phyloP scores from a whole-genome alignment of 2,113 vertebrate species.

The Apeltes quadracus region DNA sequence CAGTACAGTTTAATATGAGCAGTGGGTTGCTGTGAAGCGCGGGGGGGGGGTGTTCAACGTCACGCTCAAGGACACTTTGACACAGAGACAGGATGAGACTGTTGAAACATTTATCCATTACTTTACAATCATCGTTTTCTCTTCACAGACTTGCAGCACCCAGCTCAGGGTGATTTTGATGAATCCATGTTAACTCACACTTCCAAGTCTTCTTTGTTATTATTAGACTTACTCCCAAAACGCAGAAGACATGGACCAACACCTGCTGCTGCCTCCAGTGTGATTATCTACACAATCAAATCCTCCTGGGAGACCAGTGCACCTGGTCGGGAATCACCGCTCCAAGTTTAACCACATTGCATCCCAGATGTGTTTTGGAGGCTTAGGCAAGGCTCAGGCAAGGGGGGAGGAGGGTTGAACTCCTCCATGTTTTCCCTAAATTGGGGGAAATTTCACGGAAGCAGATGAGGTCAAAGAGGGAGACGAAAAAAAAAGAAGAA shows the following conservation, averaged over 20 bases:
- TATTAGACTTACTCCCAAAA: not conserved
- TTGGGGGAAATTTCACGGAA: slow-evolving; percentile 28
- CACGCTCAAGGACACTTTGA: not conserved
- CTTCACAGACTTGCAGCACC: not conserved
- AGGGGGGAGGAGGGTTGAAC: not conserved
- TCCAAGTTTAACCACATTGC: slow-evolving; percentile 45
- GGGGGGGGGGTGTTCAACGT: not conserved
- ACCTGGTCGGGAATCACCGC: slow-evolving; percentile 5
- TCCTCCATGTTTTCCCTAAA: slow-evolving; percentile 12
- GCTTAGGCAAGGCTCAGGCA: too few relatives aligned
- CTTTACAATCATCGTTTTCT: not conserved
- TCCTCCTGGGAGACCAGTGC: not conserved
- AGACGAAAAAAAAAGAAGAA: slow-evolving; percentile 9
- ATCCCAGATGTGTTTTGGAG: too few relatives aligned
- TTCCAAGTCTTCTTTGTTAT: not conserved
- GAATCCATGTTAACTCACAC: not conserved
- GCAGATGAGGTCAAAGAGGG: slow-evolving; percentile 21
- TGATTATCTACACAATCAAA: not conserved
- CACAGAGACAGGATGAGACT: too few relatives aligned
- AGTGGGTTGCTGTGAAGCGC: too few relatives aligned
- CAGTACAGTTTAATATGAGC: not conserved
- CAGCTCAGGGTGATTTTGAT: not conserved
- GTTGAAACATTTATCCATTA: not conserved
- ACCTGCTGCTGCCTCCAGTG: not conserved
- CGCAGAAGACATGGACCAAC: not conserved